phyloP scores from a whole-genome alignment of 2,888 invertebrate species.

The Drosophila barbarae region DNA sequence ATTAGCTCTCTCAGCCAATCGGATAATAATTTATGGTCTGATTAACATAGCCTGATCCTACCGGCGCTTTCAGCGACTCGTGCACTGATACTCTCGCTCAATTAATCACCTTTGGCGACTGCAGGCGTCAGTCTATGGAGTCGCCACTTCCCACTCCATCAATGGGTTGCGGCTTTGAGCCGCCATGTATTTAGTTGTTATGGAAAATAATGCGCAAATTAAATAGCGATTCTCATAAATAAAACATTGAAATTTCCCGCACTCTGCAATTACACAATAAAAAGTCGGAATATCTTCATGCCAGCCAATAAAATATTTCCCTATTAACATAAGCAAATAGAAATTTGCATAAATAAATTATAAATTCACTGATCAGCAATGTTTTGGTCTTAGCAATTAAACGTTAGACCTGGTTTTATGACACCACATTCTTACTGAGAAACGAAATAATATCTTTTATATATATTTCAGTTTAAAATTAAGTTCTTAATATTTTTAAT shows the following conservation, averaged over 20 bases:
- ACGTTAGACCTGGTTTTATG: neutral
- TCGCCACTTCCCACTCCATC: conserved; percentile 12
- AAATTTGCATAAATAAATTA: conserved; percentile 39
- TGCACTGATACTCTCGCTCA: conserved; percentile 57
- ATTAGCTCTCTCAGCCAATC: conserved; percentile 26
- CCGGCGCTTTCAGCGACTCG: conserved; percentile 19
- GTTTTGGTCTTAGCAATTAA: neutral
- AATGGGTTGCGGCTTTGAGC: conserved; percentile 18
- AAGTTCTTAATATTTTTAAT: neutral
- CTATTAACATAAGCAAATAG: conserved; percentile 61
- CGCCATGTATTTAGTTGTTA: conserved; percentile 25
- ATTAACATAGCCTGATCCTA: conserved; percentile 29
- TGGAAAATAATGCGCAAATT: conserved; percentile 54
- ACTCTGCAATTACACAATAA: conserved; percentile 25
- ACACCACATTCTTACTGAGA: too few species aligned
- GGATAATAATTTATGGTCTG: conserved; percentile 59
- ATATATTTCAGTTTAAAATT: too few species aligned
- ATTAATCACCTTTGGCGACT: conserved; percentile 62
- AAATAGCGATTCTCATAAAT: conserved; percentile 35
- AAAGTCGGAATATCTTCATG: conserved; percentile 16
- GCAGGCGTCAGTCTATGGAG: conserved; percentile 34
- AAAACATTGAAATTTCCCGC: conserved; percentile 21
- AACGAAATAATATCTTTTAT: too few species aligned
- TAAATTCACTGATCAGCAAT: conserved; percentile 23
- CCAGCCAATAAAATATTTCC: neutral